Evolutionary conservation across 2,797 vertebrate species (phyloP).

Genomic region (Diplodus sargus): DNA sequence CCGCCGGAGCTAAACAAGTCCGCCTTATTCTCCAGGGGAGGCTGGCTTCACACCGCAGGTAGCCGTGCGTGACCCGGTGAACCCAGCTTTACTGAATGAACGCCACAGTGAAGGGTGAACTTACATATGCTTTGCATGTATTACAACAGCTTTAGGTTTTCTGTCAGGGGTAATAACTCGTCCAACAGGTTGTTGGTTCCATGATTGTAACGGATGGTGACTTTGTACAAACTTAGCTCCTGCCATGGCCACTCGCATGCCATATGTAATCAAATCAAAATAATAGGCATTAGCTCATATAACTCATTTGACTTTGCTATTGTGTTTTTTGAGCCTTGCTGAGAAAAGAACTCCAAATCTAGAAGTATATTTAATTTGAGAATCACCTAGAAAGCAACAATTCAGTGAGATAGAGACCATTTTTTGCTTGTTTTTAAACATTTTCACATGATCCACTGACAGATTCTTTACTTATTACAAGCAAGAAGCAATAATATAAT

Average conservation of each 20-base stretch:
- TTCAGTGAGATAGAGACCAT: no score
- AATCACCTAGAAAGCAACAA: no score
- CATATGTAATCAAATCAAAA: not conserved
- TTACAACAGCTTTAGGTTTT: slow-evolving; percentile 12
- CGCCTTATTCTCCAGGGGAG: slow-evolving; percentile 68
- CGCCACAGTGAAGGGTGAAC: slow-evolving; percentile 20
- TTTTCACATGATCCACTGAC: no score
- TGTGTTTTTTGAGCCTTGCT: no score
- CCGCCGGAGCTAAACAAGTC: slow-evolving; percentile 53
- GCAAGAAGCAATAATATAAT: no score
- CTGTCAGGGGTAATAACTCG: not conserved
- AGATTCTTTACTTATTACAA: no score
- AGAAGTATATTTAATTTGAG: no score
- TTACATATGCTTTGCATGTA: slow-evolving; percentile 17
- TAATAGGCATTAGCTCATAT: no score
- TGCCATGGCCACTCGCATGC: not conserved
- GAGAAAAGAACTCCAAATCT: not conserved
- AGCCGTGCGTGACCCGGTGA: slow-evolving; percentile 60
- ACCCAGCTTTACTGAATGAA: slow-evolving; percentile 46
- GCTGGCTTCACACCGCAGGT: slow-evolving; percentile 64
- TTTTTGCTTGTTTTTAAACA: no score
- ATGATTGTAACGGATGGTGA: not conserved
- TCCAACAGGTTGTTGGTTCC: not conserved
- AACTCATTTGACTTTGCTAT: no score
- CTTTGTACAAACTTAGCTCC: not conserved